These are phyloP conservation scores for Cryptocephalus moraei DNA, from an alignment of 2,888 invertebrate genomes.

Conservation along the genomic window DNA sequence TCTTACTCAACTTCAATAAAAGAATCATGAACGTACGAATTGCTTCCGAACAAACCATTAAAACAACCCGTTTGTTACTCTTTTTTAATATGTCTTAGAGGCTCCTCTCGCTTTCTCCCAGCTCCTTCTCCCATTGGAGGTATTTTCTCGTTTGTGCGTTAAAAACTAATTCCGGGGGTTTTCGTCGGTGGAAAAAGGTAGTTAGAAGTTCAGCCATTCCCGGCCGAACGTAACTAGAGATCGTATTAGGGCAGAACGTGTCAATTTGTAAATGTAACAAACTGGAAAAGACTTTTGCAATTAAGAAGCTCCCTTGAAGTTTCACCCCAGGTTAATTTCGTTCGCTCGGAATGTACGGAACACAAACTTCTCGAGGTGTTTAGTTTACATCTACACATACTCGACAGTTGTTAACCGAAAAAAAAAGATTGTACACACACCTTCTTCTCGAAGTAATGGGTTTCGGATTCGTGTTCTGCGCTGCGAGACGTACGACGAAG, in stretches of 20 bases:
- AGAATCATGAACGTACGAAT: no score
- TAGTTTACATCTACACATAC: slow-evolving; percentile 23
- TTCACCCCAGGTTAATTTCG: slow-evolving; percentile 25
- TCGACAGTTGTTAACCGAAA: slow-evolving; percentile 19
- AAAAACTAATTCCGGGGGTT: background rate
- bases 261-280: slow-evolving; percentile 38
- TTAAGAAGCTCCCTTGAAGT: slow-evolving; percentile 28
- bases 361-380: slow-evolving; percentile 11
- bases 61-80: no score
- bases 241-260: background rate
- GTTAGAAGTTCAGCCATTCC: background rate
- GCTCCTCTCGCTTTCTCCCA: no score
- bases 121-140: background rate
- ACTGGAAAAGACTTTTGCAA: slow-evolving; percentile 37
- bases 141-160: background rate
- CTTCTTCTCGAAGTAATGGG: no score
- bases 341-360: slow-evolving; percentile 3
- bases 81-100: no score
- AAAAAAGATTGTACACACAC: no score
- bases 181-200: background rate
- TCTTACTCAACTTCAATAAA: no score
- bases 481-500: no score
- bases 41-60: no score
- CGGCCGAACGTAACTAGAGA: background rate
- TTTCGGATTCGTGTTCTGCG: no score